Evolutionary conservation across 1,140 invertebrate species (phyloP), one percentile per base, ranked within the genome.

Genomic region (Lepeophtheirus salmonis): DNA sequence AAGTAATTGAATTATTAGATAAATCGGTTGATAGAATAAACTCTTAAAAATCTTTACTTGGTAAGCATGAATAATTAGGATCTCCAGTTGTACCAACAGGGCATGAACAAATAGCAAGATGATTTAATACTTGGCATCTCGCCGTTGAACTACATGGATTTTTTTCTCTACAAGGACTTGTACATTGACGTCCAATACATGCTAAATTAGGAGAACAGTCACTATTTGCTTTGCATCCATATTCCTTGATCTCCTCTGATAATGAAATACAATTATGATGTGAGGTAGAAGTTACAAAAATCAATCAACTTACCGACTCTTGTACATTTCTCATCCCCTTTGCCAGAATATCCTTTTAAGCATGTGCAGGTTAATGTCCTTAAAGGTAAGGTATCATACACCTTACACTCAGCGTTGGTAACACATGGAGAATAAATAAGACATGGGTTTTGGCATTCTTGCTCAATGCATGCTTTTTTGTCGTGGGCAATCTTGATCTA

Each of bases 341-440:
- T 79, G 0, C 84, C 86, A 1, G 86, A 79, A 56, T 63, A 64
- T 24, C 66, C 68, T 25, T 66, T 67, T 20, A 86, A 85, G 67
- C 88, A 91, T 0, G 83, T 77, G 66, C 89, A 92, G 13, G 86
- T 76, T 84, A 91, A 87, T 0, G 86, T 89, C 50, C 86, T 76
- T 1, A 90, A 81, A 0, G 88, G 86, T 20, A 81, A 69, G 1
- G 85, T 84, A 13, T 82, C 78, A 18, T 84, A 76, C 0, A 89
- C 86, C 70, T 82, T 77, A 68, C 89, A 92, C 48, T 79, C 76
- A 0, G 87, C 80, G 49, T 86, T 86, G 58, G 77, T 75, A 18
- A 78, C 75, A 67, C 89, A 94, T 0, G 88, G 88, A 64, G 82
- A 77, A 22, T 89, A 72, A 0, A 78, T 74, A 3, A 74, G 68